Conservation (phyloP, 1,140 invertebrate species). For the Listronotus bonariensis region DNA sequence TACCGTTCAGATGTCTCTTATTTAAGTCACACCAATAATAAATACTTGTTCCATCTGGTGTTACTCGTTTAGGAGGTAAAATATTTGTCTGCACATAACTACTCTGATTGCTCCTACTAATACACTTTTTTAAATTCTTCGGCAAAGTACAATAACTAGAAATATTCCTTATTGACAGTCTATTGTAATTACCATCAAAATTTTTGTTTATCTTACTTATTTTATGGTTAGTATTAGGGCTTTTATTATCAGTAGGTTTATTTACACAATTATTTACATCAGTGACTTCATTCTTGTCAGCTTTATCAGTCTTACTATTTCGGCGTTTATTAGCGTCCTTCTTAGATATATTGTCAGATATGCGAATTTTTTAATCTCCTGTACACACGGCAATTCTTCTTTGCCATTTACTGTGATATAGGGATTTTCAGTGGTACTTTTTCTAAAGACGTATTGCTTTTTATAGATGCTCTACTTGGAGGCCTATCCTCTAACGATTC, state of each 20-base stretch:
- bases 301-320: slow-evolving; percentile 30
- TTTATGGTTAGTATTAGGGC: slow-evolving; percentile 10
- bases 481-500: slow-evolving; percentile 38
- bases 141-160: slow-evolving; percentile 56
- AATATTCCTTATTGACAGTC: slow-evolving; percentile 49
- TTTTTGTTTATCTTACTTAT: slow-evolving; percentile 34
- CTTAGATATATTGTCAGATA: slow-evolving; percentile 38
- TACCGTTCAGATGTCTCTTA: slow-evolving; percentile 60
- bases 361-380: slow-evolving; percentile 49
- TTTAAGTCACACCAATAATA: slow-evolving; percentile 83
- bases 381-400: slow-evolving; percentile 66
- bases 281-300: slow-evolving; percentile 12
- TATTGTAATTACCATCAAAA: slow-evolving; percentile 57
- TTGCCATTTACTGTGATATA: slow-evolving; percentile 67
- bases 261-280: slow-evolving; percentile 25
- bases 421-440: slow-evolving; percentile 49
- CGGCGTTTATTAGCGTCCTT: slow-evolving; percentile 20
- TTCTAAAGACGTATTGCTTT: slow-evolving; percentile 31
- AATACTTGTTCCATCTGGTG: slow-evolving; percentile 78
- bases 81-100: slow-evolving; percentile 20
- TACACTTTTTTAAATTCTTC: slow-evolving; percentile 45
- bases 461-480: slow-evolving; percentile 27
- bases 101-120: slow-evolving; percentile 1
- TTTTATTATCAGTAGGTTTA: slow-evolving; percentile 38
- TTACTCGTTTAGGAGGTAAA: slow-evolving; percentile 70